Percentiles rank a stretch among this genome's conserved stretches.
phyloP scores from a whole-genome alignment of 2,797 vertebrate species.

The Anomalospiza imberbis region DNA sequence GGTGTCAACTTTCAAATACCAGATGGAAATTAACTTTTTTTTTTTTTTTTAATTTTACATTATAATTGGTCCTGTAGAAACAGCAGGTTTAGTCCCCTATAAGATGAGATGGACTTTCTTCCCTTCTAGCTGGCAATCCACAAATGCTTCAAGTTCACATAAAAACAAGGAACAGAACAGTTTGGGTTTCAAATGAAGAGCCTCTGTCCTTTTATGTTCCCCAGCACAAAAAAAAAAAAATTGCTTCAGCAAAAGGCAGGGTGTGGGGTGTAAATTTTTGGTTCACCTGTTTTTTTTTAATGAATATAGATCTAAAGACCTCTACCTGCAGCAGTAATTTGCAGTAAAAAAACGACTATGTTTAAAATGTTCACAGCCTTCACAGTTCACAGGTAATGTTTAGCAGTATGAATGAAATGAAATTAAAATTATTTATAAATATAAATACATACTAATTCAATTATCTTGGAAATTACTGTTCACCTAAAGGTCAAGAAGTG shows the following conservation, averaged over 20 bases:
- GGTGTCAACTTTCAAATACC: neutral
- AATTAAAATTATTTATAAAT: neutral
- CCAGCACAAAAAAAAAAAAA: neutral
- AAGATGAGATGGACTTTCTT: neutral
- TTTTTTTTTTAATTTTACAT: neutral
- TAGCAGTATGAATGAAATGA: neutral
- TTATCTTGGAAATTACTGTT: neutral
- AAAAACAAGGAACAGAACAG: conserved; percentile 20
- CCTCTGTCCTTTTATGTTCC: neutral
- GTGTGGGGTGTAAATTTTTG: neutral
- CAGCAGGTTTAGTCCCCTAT: neutral
- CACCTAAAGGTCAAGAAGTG: neutral
- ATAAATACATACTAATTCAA: neutral
- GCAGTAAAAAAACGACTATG: neutral
- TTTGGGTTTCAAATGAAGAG: neutral
- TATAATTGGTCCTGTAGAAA: neutral
- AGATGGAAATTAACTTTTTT: neutral
- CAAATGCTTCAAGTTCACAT: neutral
- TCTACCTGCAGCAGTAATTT: neutral
- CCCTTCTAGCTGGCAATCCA: neutral
- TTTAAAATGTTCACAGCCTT: neutral
- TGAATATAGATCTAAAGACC: neutral
- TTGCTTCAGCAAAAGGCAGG: neutral
- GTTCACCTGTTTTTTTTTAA: neutral
- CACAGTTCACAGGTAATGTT: neutral